Base-by-base conservation (phyloP, 2,797 vertebrate species). In the Staurois parvus region DNA sequence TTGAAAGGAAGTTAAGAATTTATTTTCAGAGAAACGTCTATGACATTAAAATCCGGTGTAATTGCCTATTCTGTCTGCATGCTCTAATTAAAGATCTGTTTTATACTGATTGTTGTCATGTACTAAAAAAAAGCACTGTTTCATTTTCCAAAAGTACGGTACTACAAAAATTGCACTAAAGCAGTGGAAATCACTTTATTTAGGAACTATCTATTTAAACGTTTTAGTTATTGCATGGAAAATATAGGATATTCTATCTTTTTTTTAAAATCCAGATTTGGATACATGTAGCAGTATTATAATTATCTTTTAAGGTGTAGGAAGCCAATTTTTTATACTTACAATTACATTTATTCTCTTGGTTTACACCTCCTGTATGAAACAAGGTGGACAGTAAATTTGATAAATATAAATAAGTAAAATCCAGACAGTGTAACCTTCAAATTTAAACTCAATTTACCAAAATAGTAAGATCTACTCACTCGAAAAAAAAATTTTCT, bases 51-150 rank as follows among this genome's bases (percentile, higher is more conserved):
- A 89, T 85, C 34, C 84, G 88, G 88, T 89, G 88, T 73, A 91
- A 89, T 89, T 89, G 89, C 84, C 79, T 88, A 67, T 87, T 79
- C 85, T 68, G 81, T 80, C 42, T 87, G 69, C 40, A 80, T 76
- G 84, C 87, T 88, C 87, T 88, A 88, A 92, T 90, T 88, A 91
- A 89, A 59, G 37, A 91, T 59, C 69, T 81, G 24, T 88, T 91
- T 86, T 88, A 87, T 88, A 73, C 76, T 90, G 86, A 89, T 90
- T 90, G 89, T 42, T 85, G 4, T 76, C 89, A 88, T 74, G 40
- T 6, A 78, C 88, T 82, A 19, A 73, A 74, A 88, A n/a, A 91
- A 91, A 85, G 0, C 0, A 37, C 48, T 11, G 0, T 0, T 0
- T 83, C 86, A 76, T 86, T 17, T 26, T 72, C 42, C 66, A 80